A percentile compares a stretch with the other conserved stretches of the same genome.
phyloP scores from a whole-genome alignment of 2,888 invertebrate genomes.

The Fissipunctia ypsillon region DNA sequence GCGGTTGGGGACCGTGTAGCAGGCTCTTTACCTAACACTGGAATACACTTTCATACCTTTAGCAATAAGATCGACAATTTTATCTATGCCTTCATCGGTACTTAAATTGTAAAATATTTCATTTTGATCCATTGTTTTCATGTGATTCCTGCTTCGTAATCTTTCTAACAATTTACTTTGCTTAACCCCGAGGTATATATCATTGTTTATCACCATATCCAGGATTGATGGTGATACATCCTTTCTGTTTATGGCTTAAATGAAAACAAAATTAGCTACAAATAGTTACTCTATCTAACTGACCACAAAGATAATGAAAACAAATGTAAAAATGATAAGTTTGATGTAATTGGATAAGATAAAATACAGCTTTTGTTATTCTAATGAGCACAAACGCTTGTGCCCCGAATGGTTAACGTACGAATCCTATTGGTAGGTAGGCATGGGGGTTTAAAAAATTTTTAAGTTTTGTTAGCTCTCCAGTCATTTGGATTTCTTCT shows the following conservation, averaged over 20 bases:
- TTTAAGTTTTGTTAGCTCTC: not conserved
- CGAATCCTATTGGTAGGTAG: not conserved
- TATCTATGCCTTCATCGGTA: conserved; percentile 37
- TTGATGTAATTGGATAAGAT: not conserved
- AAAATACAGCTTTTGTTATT: not conserved
- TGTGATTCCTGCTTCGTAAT: not conserved
- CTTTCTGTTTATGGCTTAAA: conserved; percentile 34
- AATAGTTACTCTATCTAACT: not conserved
- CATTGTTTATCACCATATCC: conserved; percentile 47
- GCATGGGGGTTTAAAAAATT: not conserved
- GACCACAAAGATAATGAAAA: not conserved
- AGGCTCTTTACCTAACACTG: not conserved
- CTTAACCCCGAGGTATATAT: conserved; percentile 6
- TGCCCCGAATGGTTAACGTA: not conserved
- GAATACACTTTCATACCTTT: conserved; percentile 31
- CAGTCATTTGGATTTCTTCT: not conserved
- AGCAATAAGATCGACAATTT: conserved; percentile 17
- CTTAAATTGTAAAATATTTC: conserved; percentile 40
- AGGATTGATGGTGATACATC: conserved; percentile 36
- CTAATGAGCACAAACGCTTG: not conserved
- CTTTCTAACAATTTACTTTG: conserved; percentile 28
- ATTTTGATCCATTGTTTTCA: conserved; percentile 16
- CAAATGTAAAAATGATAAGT: not conserved
- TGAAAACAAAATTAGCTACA: not conserved
- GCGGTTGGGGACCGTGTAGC: no score